Base-by-base conservation (phyloP, 2,797 vertebrate genomes). In the Nannoperca obscura region DNA sequence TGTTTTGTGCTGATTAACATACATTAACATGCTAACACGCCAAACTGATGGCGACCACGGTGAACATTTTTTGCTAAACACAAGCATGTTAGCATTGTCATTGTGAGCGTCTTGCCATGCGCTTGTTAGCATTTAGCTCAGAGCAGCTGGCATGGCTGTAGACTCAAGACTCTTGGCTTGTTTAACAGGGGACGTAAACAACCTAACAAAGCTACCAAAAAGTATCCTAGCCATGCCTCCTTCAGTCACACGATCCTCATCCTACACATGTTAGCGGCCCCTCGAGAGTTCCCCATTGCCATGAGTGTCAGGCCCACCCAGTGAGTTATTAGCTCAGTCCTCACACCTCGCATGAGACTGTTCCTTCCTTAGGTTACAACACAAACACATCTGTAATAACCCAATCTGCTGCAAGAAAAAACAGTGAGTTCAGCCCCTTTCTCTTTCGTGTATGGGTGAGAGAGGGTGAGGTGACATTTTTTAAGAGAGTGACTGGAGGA, bases 241-340 rank as follows among this genome's bases (percentile, higher is more conserved):
- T 1, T 49, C 67, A 47, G 52, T 20, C 58, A 52, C 40, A 20
- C 55, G 55, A 74, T 69, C 64, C 59, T 74, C 52, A 36, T 55
- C 44, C 19, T 47, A 13, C 32, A 69, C 65, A 42, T 52, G 24
- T 53, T 8, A n/a, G 13, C 0, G 0, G 40, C 5, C 46, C 50
- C 50, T 17, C 0, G 1, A 52, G 47, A 40, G 30, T 49, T 54
- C 44, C 36, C 58, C 12, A 11, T 55, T 55, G 72, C 60, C 69
- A 42, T 38, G 64, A 70, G 65, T 63, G 64, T 76, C 63, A 67
- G 66, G 58, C 62, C 76, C 73, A 73, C 72, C 70, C 76, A 44
- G 55, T 50, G 59, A 78, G 71, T 55, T 76, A 57, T 68, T 64
- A 70, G 36, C 76, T 60, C 60, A 57, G 82, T 58, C 61, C 40